Percentiles rank a stretch among this genome's conserved stretches.
These are phyloP conservation scores for Cistogaster globosa DNA, from an alignment of 2,888 invertebrate genomes.

Conservation along the genomic window DNA sequence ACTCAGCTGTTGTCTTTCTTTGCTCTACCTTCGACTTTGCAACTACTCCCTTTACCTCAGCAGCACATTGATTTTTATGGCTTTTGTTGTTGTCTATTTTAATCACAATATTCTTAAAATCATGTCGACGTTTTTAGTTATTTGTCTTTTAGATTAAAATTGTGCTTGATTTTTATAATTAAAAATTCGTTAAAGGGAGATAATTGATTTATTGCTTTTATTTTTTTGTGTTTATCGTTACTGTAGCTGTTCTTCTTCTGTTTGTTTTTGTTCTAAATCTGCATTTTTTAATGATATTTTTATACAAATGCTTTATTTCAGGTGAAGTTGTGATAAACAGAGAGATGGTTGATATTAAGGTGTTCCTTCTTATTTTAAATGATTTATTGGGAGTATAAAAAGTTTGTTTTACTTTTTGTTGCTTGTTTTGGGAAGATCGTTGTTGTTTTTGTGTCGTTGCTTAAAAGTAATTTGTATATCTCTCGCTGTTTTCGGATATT, in stretches of 20 bases:
- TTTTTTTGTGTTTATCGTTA: slow-evolving; percentile 12
- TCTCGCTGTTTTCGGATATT: slow-evolving; percentile 21
- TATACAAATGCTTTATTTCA: slow-evolving; percentile 57
- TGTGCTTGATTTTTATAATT: slow-evolving; percentile 58
- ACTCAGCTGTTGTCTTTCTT: slow-evolving; percentile 16
- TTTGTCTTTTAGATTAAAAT: slow-evolving; percentile 27
- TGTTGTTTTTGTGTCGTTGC: slow-evolving; percentile 66
- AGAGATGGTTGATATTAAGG: slow-evolving; percentile 23
- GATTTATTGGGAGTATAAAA: slow-evolving; percentile 71
- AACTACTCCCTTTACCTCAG: slow-evolving; percentile 29
- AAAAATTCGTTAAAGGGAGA: slow-evolving; percentile 21
- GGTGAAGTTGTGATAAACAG: slow-evolving; percentile 35
- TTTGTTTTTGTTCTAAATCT: slow-evolving; percentile 44
- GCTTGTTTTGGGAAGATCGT: slow-evolving; percentile 69
- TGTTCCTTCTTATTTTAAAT: slow-evolving; percentile 48
- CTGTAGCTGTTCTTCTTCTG: slow-evolving; percentile 14
- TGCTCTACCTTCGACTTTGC: slow-evolving; percentile 12
- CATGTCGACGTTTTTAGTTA: slow-evolving; percentile 68
- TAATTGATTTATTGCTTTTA: slow-evolving; percentile 24
- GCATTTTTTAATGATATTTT: slow-evolving; percentile 63
- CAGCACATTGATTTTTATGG: slow-evolving; percentile 16
- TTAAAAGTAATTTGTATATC: slow-evolving; percentile 68
- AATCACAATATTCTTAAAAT: slow-evolving; percentile 73
- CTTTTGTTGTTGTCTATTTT: slow-evolving; percentile 22
- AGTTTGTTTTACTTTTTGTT: slow-evolving; percentile 49